Conservation (phyloP, 2,797 vertebrate genomes). For the Acanthurus lineatus region DNA sequence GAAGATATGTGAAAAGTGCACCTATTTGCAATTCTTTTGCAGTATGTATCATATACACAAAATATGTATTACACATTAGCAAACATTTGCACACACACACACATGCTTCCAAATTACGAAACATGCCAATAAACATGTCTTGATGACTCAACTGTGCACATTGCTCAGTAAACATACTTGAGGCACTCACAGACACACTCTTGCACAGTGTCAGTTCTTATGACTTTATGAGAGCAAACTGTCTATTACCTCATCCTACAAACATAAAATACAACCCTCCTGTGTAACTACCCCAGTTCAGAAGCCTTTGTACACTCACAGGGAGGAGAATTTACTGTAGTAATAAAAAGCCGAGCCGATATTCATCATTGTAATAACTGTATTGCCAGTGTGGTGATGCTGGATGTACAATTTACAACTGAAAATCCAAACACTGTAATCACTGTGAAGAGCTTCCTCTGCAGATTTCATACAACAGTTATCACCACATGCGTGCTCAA, state of each 20-base stretch:
- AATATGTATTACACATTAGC: not conserved
- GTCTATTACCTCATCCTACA: not conserved
- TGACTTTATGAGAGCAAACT: not conserved
- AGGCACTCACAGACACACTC: not conserved
- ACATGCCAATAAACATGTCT: not conserved
- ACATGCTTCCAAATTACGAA: not conserved
- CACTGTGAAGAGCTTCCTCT: not conserved
- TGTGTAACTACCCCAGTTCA: not conserved
- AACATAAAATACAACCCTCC: not conserved
- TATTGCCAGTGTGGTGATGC: not conserved
- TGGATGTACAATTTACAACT: not conserved
- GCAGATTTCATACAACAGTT: not conserved
- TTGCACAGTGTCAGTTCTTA: not conserved
- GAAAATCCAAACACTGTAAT: not conserved
- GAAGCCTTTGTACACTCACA: not conserved
- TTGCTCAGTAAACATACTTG: not conserved
- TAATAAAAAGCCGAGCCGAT: not conserved
- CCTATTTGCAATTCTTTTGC: not conserved
- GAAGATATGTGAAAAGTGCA: too few species aligned
- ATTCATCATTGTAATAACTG: not conserved
- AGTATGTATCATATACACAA: not conserved
- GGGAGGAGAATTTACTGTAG: not conserved
- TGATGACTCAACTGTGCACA: not conserved
- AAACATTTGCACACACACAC: not conserved
- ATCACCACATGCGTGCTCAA: not conserved